Evolutionary conservation across 2,113 vertebrate species (phyloP), one percentile per base, ranked within the genome.

Genomic region (Megatriorchis doriae): DNA sequence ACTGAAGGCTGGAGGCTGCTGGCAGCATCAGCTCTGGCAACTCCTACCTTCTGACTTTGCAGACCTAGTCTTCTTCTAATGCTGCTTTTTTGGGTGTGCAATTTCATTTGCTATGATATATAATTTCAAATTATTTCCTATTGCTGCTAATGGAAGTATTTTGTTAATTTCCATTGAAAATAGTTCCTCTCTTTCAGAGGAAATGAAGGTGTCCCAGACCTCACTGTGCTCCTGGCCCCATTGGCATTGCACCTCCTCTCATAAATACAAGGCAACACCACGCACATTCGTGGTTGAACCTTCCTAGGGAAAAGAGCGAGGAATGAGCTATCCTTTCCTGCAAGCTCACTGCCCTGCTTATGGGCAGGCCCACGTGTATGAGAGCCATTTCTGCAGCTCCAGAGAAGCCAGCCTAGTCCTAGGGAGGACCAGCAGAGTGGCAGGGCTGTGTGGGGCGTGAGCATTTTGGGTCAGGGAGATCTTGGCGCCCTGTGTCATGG

Each of bases 211-310:
- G 53, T 48, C 67, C n/a, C 61, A 70, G 43, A 43, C 38, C 71
- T 43, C 73, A 11, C 42, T 43, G 22, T 47, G 63, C 56, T 62
- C 62, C 67, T 36, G 55, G 55, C 32, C 62, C 62, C 36, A 2
- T 18, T 10, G 10, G 58, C n/a, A 16, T 18, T 13, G 38, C 1
- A 1, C 34, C 47, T 47, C 10, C 43, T 72, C 34, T 71, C 4
- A 8, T 52, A 31, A 78, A 22, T 15, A 27, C 67, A 31, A 36
- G 72, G 53, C 23, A 66, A 27, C 47, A 40, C 40, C 61, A 27
- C 0, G 3, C 14, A 6, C 6, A 4, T 16, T 16, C 3, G 4
- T 42, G 21, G 47, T 5, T 53, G 43, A 59, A 53, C 40, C 47
- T 70, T 40, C 40, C 65, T 15, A 21, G 34, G 34, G 45, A 45